Percentiles rank a stretch among this genome's conserved stretches.
Conservation (phyloP, 2,113 vertebrate genomes). For the Crotalus horridus region DNA sequence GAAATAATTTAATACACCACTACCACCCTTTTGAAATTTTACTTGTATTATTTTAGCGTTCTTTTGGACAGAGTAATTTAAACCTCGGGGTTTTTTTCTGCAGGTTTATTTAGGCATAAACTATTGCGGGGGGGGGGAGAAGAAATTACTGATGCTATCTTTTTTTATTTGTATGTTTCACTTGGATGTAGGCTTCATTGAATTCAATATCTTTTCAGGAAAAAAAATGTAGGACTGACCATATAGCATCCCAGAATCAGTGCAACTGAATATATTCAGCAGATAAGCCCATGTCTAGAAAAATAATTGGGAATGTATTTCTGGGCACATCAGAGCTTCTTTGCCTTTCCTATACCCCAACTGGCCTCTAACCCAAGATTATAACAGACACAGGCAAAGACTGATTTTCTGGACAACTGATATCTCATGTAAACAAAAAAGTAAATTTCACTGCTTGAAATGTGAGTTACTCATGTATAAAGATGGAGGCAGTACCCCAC, state of each 20-base stretch:
- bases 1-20: neutral
- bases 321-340: neutral
- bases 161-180: neutral
- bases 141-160: neutral
- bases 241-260: neutral
- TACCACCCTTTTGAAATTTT: neutral
- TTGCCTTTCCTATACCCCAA: neutral
- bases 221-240: neutral
- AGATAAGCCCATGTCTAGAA: neutral
- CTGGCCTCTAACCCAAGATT: neutral
- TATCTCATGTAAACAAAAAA: neutral
- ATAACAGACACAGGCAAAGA: neutral
- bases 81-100: neutral
- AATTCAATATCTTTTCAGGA: neutral
- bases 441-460: neutral
- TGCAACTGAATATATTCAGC: neutral
- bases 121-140: neutral
- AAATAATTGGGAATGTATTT: neutral
- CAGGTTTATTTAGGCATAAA: neutral
- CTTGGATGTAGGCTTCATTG: neutral
- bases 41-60: neutral
- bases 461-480: neutral
- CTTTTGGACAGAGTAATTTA: neutral
- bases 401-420: neutral
- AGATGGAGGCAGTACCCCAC: neutral